phyloP scores from a whole-genome alignment of 2,888 invertebrate genomes.

The Macrosoma leucophasiata region DNA sequence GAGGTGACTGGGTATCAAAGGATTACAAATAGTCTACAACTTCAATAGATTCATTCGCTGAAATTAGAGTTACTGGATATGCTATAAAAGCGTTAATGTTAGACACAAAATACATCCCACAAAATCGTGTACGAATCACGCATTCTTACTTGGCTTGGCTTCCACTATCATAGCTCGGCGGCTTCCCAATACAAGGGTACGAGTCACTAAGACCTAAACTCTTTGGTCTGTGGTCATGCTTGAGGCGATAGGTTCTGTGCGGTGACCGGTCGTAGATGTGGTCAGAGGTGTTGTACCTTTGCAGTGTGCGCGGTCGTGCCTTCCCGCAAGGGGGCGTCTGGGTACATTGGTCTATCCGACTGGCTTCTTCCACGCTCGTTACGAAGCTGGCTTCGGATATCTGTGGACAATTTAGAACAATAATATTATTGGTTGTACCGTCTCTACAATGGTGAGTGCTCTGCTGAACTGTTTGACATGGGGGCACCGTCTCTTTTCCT shows the following conservation, averaged over 20 bases:
- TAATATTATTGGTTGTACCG: too few species aligned
- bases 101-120: too few species aligned
- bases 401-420: too few species aligned
- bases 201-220: conserved; percentile 59
- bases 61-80: too few species aligned
- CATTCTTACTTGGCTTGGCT: conserved; percentile 54
- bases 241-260: conserved; percentile 40
- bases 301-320: conserved; percentile 63
- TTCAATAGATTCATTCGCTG: too few species aligned
- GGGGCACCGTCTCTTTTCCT: too few species aligned
- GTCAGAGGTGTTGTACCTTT: conserved; percentile 75
- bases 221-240: conserved; percentile 48
- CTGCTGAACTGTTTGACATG: too few species aligned
- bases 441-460: too few species aligned
- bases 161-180: conserved; percentile 56
- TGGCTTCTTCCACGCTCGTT: conserved; percentile 61
- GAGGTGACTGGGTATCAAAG: too few species aligned
- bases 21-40: too few species aligned
- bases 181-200: conserved; percentile 54
- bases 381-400: conserved; percentile 70
- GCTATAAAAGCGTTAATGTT: too few species aligned
- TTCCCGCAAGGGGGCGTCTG: conserved; percentile 67
- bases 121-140: too few species aligned
- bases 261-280: conserved; percentile 49
- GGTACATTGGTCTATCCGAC: conserved; percentile 62